Conservation (phyloP, 2,113 vertebrate genomes). For the Pseudois nayaur region DNA sequence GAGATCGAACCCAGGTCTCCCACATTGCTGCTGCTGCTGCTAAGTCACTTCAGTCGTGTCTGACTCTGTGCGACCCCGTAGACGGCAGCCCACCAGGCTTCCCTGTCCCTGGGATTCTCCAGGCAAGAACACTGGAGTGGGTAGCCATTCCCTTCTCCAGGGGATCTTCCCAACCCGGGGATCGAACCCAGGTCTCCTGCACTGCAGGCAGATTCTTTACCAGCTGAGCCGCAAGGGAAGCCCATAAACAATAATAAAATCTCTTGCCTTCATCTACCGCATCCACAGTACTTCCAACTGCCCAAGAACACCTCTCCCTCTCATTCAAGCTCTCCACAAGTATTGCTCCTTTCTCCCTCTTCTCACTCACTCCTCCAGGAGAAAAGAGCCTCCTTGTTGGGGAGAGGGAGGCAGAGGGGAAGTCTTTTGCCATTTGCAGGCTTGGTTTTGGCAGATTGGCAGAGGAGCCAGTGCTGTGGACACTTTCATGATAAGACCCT, state of each 20-base stretch:
- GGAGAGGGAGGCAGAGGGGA: not conserved
- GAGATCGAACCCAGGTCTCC: not conserved
- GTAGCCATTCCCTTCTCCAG: not conserved
- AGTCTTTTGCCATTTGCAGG: not conserved
- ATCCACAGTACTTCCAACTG: not conserved
- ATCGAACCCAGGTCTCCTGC: not conserved
- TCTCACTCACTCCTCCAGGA: not conserved
- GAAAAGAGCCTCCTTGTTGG: not conserved
- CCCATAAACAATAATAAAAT: not conserved
- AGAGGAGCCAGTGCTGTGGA: not conserved
- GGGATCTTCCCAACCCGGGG: not conserved
- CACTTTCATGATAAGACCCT: not conserved
- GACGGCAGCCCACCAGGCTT: too few species aligned
- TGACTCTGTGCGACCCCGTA: too few species aligned
- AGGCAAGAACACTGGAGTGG: not conserved
- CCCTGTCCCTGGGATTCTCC: not conserved
- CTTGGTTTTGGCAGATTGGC: not conserved
- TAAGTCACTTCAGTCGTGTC: too few species aligned
- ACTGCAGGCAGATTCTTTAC: not conserved
- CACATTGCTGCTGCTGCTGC: not conserved
- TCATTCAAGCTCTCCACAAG: not conserved
- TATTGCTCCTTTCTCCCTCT: not conserved
- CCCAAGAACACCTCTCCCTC: not conserved
- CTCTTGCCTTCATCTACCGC: not conserved
- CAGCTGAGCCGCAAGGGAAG: not conserved